Evolutionary conservation across 2,888 invertebrate genomes (phyloP), one percentile per base, ranked within the genome.

Genomic region (Liodrosophila aerea): DNA sequence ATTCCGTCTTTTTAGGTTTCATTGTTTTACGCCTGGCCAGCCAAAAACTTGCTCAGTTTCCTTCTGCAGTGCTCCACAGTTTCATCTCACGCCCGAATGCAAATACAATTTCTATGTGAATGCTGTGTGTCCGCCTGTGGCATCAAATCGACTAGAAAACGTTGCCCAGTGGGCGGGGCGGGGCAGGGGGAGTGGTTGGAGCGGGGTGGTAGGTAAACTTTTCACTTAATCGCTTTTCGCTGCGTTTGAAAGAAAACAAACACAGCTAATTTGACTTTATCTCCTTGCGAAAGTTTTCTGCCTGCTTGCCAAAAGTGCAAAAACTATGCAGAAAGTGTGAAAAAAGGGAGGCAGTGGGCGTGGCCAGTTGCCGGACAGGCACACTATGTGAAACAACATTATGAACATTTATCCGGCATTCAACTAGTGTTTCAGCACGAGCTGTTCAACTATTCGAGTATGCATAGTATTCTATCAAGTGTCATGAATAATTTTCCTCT

Each of bases 171-270:
- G 7, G 16, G 5, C 9, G 4, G n/a, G 18, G 3, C 15, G 4
- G 1, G 4, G 8, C 1, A 4, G 40, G 12, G 1, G 8, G n/a
- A 1, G 9, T 7, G 30, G 5, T 0, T 4, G 7, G 2, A 36
- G 9, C 0, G 1, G 2, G 37, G 44, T 18, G 16, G 4, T n/a
- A 36, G 47, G 45, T 41, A 64, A 80, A 77, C 47, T 80, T 80
- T 80, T 81, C 84, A 74, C 74, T 80, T 80, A 80, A 80, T 80
- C 80, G 85, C 82, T 80, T 84, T 84, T 77, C 69, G 63, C 56
- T 64, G 76, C 73, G 73, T 67, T 76, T 57, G 58, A 73, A 66
- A 58, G 74, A 80, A 78, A 80, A 73, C 77, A 78, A 83, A 83
- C 77, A 83, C 59, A 73, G 81, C 76, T 78, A 78, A 78, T 78